phyloP scores from a whole-genome alignment of 2,797 vertebrate genomes.

The Lepus townsendii region DNA sequence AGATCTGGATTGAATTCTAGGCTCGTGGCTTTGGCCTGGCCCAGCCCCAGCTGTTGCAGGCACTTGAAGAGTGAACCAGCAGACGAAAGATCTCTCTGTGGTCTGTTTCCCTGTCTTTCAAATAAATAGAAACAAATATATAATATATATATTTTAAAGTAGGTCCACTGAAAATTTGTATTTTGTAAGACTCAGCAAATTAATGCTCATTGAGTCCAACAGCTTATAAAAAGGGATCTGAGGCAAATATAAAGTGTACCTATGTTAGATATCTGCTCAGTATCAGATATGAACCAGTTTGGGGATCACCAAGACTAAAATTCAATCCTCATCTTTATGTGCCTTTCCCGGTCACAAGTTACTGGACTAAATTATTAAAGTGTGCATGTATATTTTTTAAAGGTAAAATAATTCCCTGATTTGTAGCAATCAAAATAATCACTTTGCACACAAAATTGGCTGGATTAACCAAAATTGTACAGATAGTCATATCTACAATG shows the following conservation, averaged over 20 bases:
- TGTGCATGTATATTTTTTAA: not conserved
- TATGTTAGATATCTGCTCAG: not conserved
- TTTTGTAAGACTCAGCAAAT: constrained; percentile 34
- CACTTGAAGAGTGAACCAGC: too few species aligned
- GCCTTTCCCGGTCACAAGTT: not conserved
- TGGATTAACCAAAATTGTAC: constrained; percentile 37
- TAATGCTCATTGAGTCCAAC: not conserved
- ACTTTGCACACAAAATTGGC: not conserved
- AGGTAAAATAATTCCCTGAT: not conserved
- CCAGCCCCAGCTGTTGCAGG: too few species aligned
- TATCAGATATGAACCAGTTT: not conserved
- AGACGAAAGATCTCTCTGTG: too few species aligned
- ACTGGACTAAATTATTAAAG: constrained; percentile 43
- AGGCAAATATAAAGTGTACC: constrained; percentile 34
- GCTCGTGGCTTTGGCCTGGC: too few species aligned
- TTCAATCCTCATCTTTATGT: not conserved
- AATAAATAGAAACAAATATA: too few species aligned
- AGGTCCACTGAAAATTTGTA: not conserved
- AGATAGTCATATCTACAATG: not conserved
- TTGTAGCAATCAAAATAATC: constrained; percentile 40
- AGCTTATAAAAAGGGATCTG: constrained; percentile 36
- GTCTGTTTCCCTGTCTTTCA: too few species aligned
- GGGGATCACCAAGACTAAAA: not conserved
- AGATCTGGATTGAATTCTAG: too few species aligned
- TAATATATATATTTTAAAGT: not conserved